Percentiles rank a stretch among this genome's conserved stretches.
phyloP scores from a whole-genome alignment of 2,113 vertebrate genomes.

The Petaurus breviceps region DNA sequence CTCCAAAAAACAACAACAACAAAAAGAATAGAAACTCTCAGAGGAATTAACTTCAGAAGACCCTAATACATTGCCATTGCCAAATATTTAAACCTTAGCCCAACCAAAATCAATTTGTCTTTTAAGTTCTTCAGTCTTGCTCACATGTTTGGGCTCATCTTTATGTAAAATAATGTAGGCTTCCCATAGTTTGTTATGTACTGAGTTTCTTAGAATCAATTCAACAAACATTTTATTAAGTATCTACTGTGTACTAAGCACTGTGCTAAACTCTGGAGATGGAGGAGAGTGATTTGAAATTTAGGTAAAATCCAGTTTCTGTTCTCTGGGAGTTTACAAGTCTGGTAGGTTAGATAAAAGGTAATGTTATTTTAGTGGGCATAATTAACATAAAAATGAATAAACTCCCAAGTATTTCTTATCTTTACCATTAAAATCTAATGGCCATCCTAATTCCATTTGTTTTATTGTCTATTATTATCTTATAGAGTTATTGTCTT shows the following conservation, averaged over 20 bases:
- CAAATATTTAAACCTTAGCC: neutral
- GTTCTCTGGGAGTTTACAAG: neutral
- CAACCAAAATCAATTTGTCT: neutral
- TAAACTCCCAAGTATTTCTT: slow-evolving; percentile 33
- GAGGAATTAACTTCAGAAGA: neutral
- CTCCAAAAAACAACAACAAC: too few relatives aligned
- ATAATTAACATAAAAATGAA: slow-evolving; percentile 51
- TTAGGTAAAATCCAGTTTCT: neutral
- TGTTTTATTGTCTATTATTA: slow-evolving; percentile 9
- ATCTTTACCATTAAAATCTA: slow-evolving; percentile 22
- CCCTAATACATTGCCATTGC: neutral
- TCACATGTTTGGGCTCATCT: neutral
- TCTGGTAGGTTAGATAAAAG: slow-evolving; percentile 12
- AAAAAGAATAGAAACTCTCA: neutral
- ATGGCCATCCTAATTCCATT: slow-evolving; percentile 45
- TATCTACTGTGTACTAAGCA: neutral
- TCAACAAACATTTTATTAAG: neutral
- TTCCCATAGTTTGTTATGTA: slow-evolving; percentile 30
- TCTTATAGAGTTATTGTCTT: slow-evolving; percentile 44
- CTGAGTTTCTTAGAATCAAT: neutral
- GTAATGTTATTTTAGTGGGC: slow-evolving; percentile 37
- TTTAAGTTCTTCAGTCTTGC: slow-evolving; percentile 12
- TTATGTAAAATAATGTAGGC: slow-evolving; percentile 16
- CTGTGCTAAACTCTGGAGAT: neutral
- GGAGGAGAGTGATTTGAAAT: neutral